phyloP scores from a whole-genome alignment of 2,113 vertebrate genomes.

The Tiliqua scincoides region DNA sequence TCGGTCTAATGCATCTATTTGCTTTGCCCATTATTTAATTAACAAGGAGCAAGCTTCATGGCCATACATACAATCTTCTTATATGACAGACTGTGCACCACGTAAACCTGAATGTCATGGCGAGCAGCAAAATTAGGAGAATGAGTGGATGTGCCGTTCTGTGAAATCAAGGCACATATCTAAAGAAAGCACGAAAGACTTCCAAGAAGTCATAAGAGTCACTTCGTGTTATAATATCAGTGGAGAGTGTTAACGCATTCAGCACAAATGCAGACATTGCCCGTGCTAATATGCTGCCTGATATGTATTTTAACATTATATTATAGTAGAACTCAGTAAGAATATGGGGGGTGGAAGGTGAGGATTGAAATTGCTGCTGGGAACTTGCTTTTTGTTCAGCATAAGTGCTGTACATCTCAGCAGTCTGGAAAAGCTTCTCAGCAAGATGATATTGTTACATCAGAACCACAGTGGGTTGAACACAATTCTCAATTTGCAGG shows the following conservation, averaged over 20 bases:
- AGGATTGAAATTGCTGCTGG: conserved; percentile 61
- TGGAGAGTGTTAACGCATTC: conserved; percentile 65
- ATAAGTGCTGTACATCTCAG: conserved; percentile 74
- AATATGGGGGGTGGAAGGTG: conserved; percentile 71
- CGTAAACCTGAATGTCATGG: neutral
- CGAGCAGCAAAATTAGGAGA: neutral
- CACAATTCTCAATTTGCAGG: conserved; percentile 75
- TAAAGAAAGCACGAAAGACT: conserved; percentile 12
- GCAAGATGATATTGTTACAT: conserved; percentile 74
- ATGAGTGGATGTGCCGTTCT: neutral
- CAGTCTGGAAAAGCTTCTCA: conserved; percentile 72
- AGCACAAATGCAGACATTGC: conserved; percentile 68
- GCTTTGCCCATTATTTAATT: neutral
- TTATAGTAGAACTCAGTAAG: conserved; percentile 69
- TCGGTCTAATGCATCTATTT: neutral
- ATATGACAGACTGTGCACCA: neutral
- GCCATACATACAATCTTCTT: neutral
- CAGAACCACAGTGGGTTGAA: conserved; percentile 70
- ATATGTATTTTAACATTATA: conserved; percentile 66
- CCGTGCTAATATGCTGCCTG: conserved; percentile 64
- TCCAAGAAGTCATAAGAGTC: conserved; percentile 52
- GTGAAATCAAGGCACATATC: neutral
- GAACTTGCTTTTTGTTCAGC: conserved; percentile 75
- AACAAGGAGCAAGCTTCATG: neutral
- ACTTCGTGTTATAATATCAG: conserved; percentile 60